Evolutionary conservation across 1,140 invertebrate genomes (phyloP).

Genomic region (Stratiolaelaps scimitus): DNA sequence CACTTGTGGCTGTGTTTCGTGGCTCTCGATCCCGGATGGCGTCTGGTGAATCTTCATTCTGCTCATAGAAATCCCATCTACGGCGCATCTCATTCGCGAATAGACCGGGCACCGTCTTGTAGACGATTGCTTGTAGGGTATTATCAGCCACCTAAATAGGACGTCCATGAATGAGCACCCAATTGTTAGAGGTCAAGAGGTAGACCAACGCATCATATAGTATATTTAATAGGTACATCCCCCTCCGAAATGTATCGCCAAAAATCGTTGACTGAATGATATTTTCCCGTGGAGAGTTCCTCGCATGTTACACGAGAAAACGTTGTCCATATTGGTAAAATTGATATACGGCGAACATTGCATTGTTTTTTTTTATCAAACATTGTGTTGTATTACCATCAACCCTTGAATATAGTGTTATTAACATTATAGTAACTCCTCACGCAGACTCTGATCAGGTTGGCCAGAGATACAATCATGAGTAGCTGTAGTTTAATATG

Average conservation of each 20-base stretch:
- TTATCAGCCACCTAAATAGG: slow-evolving; percentile 38
- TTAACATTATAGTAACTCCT: no score
- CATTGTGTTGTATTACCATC: no score
- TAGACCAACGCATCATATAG: neutral
- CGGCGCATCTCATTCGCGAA: slow-evolving; percentile 46
- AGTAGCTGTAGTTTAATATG: neutral
- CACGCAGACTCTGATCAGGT: no score
- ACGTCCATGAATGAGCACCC: neutral
- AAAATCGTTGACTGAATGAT: neutral
- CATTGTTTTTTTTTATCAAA: no score
- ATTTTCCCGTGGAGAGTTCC: neutral
- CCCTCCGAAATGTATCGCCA: no score
- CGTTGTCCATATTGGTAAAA: neutral
- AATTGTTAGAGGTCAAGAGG: neutral
- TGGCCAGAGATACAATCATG: slow-evolving; percentile 3
- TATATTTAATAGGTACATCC: neutral
- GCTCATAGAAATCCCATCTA: slow-evolving; percentile 41
- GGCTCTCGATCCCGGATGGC: neutral
- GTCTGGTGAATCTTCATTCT: slow-evolving; percentile 35
- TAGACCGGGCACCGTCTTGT: slow-evolving; percentile 45
- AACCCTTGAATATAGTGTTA: no score
- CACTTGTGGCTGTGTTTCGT: neutral
- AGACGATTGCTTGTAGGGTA: slow-evolving; percentile 45
- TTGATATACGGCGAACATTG: neutral
- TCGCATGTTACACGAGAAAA: no score